A percentile compares a stretch with the other conserved stretches of the same genome.
phyloP scores from a whole-genome alignment of 2,113 vertebrate genomes.

The Scartelaos histophorus region DNA sequence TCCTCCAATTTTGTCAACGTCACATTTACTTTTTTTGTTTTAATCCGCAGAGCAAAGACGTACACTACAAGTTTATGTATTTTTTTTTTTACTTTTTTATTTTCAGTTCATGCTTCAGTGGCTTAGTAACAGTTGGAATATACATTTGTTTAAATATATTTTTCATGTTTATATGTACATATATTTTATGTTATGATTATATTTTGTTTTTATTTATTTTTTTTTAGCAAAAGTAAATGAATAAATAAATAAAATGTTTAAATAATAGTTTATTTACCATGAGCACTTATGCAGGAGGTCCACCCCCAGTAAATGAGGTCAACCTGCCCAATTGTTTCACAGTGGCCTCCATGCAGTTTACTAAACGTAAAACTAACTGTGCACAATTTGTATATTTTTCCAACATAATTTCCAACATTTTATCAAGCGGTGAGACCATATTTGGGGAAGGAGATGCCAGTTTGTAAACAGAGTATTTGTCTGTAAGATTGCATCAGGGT shows the following conservation, averaged over 20 bases:
- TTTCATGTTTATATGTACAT: neutral
- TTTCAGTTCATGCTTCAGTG: neutral
- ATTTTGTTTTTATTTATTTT: neutral
- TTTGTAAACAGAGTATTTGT: slow-evolving; percentile 60
- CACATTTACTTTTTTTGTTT: neutral
- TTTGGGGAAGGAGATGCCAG: slow-evolving; percentile 55
- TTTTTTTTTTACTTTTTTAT: neutral
- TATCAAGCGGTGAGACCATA: slow-evolving; percentile 43
- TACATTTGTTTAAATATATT: too few relatives aligned
- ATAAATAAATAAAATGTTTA: neutral
- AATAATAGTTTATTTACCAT: neutral
- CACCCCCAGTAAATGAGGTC: neutral
- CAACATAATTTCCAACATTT: slow-evolving; percentile 30
- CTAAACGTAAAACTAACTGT: neutral
- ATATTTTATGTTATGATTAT: neutral
- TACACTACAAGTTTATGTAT: too few relatives aligned
- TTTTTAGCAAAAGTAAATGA: too few relatives aligned
- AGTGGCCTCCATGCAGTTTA: neutral
- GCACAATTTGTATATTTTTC: slow-evolving; percentile 17
- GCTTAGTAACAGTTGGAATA: too few relatives aligned
- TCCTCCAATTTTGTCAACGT: neutral
- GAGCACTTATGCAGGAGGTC: neutral
- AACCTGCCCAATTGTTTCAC: neutral
- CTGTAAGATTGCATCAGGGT: slow-evolving; percentile 49
- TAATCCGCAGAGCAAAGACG: too few relatives aligned